phyloP scores from a whole-genome alignment of 1,140 invertebrate species.

The Procambarus virginalis region DNA sequence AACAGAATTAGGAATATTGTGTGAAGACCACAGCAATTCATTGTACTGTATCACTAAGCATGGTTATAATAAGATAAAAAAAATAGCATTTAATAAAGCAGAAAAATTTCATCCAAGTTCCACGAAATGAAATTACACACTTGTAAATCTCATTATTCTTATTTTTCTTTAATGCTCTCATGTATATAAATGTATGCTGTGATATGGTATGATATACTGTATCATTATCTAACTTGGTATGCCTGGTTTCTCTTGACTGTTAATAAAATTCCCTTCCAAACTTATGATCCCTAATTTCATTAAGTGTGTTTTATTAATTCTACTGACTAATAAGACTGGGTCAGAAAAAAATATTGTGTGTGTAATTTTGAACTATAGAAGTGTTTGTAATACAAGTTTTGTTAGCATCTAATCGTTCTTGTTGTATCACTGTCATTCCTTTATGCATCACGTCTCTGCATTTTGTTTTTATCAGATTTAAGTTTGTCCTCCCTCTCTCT shows the following conservation, averaged over 20 bases:
- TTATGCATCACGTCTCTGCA: not conserved
- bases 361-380: not conserved
- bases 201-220: not conserved
- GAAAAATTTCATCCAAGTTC: not conserved
- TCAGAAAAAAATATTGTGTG: constrained; percentile 16
- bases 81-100: not conserved
- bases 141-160: not conserved
- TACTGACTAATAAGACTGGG: constrained; percentile 14
- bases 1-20: no score
- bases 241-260: not conserved
- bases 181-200: not conserved
- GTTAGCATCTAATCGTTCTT: not conserved
- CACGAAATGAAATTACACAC: not conserved
- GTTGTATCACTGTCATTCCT: not conserved
- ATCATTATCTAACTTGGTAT: not conserved
- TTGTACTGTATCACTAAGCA: no score
- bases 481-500: not conserved
- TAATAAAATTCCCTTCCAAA: not conserved
- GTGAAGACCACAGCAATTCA: no score
- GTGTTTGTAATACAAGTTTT: not conserved
- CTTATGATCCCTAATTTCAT: not conserved
- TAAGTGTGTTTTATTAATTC: constrained; percentile 16
- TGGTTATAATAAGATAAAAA: not conserved
- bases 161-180: not conserved
- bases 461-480: not conserved